Base-by-base conservation (phyloP, 2,888 invertebrate genomes). In the Teleiodes luculella region DNA sequence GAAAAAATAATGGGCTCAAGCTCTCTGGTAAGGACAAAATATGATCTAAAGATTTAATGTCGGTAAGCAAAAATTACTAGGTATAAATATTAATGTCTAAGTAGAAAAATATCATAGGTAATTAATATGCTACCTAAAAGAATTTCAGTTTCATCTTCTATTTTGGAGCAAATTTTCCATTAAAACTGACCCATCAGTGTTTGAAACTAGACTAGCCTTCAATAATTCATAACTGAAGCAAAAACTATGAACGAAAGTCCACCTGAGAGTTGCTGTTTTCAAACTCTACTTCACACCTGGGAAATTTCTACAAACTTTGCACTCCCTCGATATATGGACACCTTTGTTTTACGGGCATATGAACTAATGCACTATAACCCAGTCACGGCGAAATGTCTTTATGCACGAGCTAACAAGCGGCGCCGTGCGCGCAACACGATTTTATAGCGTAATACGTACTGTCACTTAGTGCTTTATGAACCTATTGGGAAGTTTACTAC, bases 341-440 rank as follows among this genome's bases (percentile, higher is more conserved):
- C 61, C 53, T 56, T 64, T 56, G 54, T 58, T 62, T 66, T 65
- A 66, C 58, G 62, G 58, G 61, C 51, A 54, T 60, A 57, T 63
- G 58, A 59, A 61, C 65, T 64, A 65, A 66, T 64, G 64, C 61
- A 63, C 53, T 48, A 53, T 50, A 56, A 60, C 57, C 39, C 60
- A 48, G 47, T 54, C 58, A 58, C 55, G 54, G 59, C 35, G 33
- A 51, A 45, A 54, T 51, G 56, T 56, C 57, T 50, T 53, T 56
- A 50, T 18, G 14, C 11, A 30, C 1, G 43, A 52, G 57, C 56
- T 65, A 70, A 67, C 65, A 66, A 67, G 65, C 53, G 52, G 52
- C 35, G 8, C 28, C 43, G 50, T 54, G 55, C 55, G 60, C 53
- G 55, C 57, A 56, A 46, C 52, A 36, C 46, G 16, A 56, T 59